Conservation (phyloP, 2,888 invertebrate species). For the Boloria selene region DNA sequence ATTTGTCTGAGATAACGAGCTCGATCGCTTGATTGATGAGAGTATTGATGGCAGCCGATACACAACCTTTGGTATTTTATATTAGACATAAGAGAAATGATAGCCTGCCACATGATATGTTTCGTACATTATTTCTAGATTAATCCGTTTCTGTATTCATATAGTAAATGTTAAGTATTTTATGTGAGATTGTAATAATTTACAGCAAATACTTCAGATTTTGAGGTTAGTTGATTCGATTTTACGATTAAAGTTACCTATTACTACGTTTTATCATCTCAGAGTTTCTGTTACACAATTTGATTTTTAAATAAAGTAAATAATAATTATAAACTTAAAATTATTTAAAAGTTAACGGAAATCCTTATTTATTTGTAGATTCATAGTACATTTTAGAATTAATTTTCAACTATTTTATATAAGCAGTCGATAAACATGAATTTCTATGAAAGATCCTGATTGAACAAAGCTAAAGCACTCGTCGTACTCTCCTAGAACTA, state of each 20-base stretch:
- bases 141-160: background rate
- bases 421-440: background rate
- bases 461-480: background rate
- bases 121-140: background rate
- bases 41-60: slow-evolving; percentile 14
- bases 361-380: too few relatives aligned
- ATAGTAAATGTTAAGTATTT: background rate
- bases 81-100: slow-evolving; percentile 19
- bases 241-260: too few relatives aligned
- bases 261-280: too few relatives aligned
- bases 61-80: slow-evolving; percentile 12
- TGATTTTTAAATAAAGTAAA: too few relatives aligned
- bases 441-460: background rate
- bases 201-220: too few relatives aligned
- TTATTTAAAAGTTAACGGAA: too few relatives aligned
- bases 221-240: too few relatives aligned
- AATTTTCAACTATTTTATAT: too few relatives aligned
- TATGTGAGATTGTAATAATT: background rate
- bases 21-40: slow-evolving; percentile 13
- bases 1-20: slow-evolving; percentile 21
- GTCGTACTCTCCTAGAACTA: background rate
- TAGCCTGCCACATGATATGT: slow-evolving; percentile 2
- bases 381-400: too few relatives aligned
- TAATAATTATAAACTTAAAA: too few relatives aligned
- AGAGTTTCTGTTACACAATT: too few relatives aligned